Percentiles rank a stretch among this genome's conserved stretches.
Evolutionary conservation across 1,140 invertebrate genomes (phyloP).

Genomic region (Atopsyche davidsoni): DNA sequence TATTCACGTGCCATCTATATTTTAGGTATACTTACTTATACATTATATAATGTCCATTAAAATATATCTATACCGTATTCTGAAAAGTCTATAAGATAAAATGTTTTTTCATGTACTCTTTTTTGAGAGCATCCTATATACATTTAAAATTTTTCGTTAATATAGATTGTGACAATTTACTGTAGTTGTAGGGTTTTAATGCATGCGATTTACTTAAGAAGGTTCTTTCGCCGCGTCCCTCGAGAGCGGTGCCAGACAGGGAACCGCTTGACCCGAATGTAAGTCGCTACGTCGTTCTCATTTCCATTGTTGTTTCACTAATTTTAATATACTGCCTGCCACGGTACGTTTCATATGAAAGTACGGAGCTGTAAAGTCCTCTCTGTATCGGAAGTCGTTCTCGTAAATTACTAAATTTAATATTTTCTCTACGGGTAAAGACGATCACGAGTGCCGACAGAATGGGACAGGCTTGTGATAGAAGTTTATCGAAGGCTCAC

Average conservation of each 20-base stretch:
- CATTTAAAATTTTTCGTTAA: slow-evolving; percentile 36
- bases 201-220: slow-evolving; percentile 24
- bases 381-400: too few relatives aligned
- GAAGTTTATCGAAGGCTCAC: too few relatives aligned
- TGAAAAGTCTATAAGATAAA: slow-evolving; percentile 51
- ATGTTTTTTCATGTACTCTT: slow-evolving; percentile 50
- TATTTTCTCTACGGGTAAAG: background rate
- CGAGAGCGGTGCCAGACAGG: too few relatives aligned
- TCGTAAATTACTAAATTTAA: too few relatives aligned
- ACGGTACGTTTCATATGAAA: too few relatives aligned
- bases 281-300: background rate
- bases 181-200: slow-evolving; percentile 27
- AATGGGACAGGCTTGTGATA: too few relatives aligned
- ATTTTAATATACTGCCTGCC: too few relatives aligned
- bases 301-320: too few relatives aligned
- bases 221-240: background rate
- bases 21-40: slow-evolving; percentile 41
- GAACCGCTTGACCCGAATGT: background rate
- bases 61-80: slow-evolving; percentile 52
- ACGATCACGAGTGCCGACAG: too few relatives aligned
- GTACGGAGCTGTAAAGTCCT: too few relatives aligned
- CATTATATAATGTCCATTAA: slow-evolving; percentile 46
- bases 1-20: slow-evolving; percentile 50
- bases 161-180: slow-evolving; percentile 31
- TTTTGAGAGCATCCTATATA: slow-evolving; percentile 50